These are phyloP conservation scores for Colius striatus DNA, from an alignment of 2,113 vertebrate species.

Conservation along the genomic window DNA sequence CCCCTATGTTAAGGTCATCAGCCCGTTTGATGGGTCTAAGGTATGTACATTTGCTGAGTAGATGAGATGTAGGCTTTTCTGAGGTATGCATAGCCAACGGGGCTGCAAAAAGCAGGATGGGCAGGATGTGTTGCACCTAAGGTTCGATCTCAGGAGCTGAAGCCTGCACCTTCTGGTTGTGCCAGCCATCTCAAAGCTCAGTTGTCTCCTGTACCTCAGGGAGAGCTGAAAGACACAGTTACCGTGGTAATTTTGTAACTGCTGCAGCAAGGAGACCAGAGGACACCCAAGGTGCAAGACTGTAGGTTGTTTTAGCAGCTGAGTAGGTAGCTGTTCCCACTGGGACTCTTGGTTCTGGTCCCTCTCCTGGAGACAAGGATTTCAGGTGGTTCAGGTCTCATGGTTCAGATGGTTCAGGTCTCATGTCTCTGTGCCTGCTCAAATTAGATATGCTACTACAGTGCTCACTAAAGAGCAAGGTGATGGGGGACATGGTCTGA, in stretches of 20 bases:
- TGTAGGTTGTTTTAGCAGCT: not conserved
- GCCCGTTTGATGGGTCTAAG: not conserved
- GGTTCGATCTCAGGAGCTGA: not conserved
- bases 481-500: not conserved
- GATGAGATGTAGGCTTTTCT: not conserved
- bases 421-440: not conserved
- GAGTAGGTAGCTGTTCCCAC: not conserved
- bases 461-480: not conserved
- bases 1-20: not conserved
- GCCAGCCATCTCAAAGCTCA: not conserved
- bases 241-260: not conserved
- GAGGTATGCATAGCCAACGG: not conserved
- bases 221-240: not conserved
- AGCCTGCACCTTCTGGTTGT: not conserved
- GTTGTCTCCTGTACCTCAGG: not conserved
- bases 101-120: not conserved
- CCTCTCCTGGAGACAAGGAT: not conserved
- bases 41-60: no score
- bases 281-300: not conserved
- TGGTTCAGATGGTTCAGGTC: not conserved
- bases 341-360: not conserved
- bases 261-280: not conserved
- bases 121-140: not conserved
- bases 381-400: not conserved
- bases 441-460: not conserved